Base-by-base conservation (phyloP, 2,113 vertebrate species). In the Leiothrix lutea region DNA sequence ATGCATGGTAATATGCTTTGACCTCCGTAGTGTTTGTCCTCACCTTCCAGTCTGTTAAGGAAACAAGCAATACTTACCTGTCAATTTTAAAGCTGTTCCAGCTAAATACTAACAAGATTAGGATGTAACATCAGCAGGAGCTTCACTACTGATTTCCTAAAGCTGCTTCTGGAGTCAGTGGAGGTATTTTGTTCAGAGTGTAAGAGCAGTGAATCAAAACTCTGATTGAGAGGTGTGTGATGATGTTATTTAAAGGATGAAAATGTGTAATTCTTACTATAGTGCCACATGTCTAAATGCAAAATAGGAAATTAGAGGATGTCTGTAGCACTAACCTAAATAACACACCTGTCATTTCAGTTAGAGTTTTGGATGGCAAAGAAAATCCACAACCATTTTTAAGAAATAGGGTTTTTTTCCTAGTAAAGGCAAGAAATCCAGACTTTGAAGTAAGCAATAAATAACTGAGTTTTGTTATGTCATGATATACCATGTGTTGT, bases 1-100 rank as follows among this genome's bases (percentile, higher is more conserved):
- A 71, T 97, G 92, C 62, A 40, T 88, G 80, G 98, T 98, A 98
- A 94, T 96, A 72, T 45, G 13, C 54, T 94, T 74, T 4, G 6
- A 40, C 26, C 25, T 80, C 16, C 0, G 0, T 70, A 40, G 56
- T 56, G 10, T 66, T 91, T 84, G 24, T 65, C 24, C 17, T 14
- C 16, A 28, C 16, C 23, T 91, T 53, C 36, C 5, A 36, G 4
- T 90, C 19, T 70, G 10, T 69, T 75, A 56, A 61, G 35, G 54
- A 40, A 40, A 25, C 14, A 66, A 77, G 26, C 36, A 86, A 2
- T 74, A 36, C 8, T 65, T 14, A 40, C 5, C 12, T 92, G 19
- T 71, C 11, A 9, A 20, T 81, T 94, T 78, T 64, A 58, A 91
- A 81, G 26, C 36, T 58, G 4, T 66, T 88, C 44, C 53, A 57